Percentiles rank a stretch among this genome's conserved stretches.
Conservation (phyloP, 2,797 vertebrate species). For the Mormyrus hasselquistii region DNA sequence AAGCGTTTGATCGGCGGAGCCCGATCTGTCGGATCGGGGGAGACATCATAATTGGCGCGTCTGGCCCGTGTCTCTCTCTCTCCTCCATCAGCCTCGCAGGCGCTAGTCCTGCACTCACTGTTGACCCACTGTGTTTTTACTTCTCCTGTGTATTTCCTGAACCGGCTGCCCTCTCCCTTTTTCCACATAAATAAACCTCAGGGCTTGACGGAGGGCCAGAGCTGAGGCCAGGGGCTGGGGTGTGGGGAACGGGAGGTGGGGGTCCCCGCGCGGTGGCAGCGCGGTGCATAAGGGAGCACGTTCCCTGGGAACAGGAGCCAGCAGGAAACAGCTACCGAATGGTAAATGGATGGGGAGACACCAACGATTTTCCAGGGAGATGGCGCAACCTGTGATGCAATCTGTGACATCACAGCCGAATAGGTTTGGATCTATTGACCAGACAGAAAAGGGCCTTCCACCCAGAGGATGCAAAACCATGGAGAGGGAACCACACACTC, state of each 20-base stretch:
- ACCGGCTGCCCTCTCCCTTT: slow-evolving; percentile 10
- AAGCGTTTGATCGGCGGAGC: not conserved
- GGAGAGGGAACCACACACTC: not conserved
- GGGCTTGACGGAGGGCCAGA: slow-evolving; percentile 16
- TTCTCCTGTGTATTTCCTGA: slow-evolving; percentile 23
- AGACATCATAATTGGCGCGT: not conserved
- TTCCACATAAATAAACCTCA: slow-evolving; percentile 21
- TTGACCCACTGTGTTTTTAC: slow-evolving; percentile 20
- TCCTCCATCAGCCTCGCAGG: not conserved
- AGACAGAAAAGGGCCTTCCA: not conserved
- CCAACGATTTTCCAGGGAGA: not conserved
- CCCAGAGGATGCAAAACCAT: not conserved
- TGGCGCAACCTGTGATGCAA: not conserved
- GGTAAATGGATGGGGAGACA: not conserved
- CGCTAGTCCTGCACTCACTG: not conserved
- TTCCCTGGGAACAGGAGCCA: not conserved
- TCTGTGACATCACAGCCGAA: not conserved
- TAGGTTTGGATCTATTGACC: not conserved
- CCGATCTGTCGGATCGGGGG: not conserved
- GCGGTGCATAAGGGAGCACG: slow-evolving; percentile 20
- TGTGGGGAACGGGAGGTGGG: not conserved
- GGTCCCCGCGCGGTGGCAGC: not conserved
- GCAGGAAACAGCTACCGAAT: not conserved
- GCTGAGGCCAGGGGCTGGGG: not conserved
- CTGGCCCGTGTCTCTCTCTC: not conserved